These are phyloP conservation scores for Caradrina clavipalpis DNA, from an alignment of 2,888 invertebrate genomes.

Conservation along the genomic window DNA sequence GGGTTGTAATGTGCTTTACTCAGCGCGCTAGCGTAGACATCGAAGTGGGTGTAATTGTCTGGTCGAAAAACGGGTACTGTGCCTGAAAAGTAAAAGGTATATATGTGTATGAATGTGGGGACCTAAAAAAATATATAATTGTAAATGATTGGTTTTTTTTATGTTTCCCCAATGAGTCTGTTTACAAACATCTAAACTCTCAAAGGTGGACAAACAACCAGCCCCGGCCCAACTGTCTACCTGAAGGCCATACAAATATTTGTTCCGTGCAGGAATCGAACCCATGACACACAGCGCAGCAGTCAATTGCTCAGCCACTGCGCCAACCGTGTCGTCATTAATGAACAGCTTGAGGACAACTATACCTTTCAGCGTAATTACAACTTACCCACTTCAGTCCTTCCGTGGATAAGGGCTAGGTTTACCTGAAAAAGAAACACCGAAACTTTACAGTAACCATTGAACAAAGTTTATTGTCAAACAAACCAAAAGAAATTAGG, in stretches of 20 bases:
- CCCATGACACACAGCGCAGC: no score
- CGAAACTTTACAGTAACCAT: not conserved
- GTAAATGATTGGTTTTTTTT: no score
- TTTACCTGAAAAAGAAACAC: constrained; percentile 49
- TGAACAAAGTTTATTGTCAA: not conserved
- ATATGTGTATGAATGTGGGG: not conserved
- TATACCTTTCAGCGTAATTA: not conserved
- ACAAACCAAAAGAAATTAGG: not conserved
- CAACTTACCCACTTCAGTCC: constrained; percentile 61
- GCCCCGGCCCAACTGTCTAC: no score
- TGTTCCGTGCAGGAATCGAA: no score
- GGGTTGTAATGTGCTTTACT: constrained; percentile 54
- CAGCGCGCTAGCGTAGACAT: constrained; percentile 53
- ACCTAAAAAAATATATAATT: not conserved
- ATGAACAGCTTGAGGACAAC: not conserved
- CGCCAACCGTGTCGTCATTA: not conserved
- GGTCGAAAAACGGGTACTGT: constrained; percentile 25
- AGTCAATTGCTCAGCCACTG: no score
- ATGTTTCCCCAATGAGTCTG: no score
- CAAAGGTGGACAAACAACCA: no score
- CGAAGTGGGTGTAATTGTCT: constrained; percentile 43
- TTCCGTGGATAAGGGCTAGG: constrained; percentile 50
- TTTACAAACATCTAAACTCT: no score
- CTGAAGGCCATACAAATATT: no score
- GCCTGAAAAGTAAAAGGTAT: constrained; percentile 38